Base-by-base conservation (phyloP, 2,888 invertebrate species). In the Spicauda simplicius region DNA sequence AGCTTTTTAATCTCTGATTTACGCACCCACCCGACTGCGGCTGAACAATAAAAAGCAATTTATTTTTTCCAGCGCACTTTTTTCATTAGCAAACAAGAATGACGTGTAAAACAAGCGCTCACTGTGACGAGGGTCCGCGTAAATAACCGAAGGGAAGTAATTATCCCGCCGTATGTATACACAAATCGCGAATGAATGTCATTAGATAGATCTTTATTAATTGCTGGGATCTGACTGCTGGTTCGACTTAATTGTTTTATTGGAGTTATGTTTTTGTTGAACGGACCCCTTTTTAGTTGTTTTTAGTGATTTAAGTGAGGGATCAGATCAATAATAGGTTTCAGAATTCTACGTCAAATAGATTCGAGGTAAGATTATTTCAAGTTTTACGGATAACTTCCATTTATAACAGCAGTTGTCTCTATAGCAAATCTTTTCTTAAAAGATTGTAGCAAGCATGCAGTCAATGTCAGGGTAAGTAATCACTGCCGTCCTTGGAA, bases 31-130 rank as follows among this genome's bases (percentile, higher is more conserved):
- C 78, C 80, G 77, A 79, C 79, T 83, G 87, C 80, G 84, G 83
- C 77, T 76, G 83, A 80, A 89, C 88, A 90, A 89, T 89, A 86
- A 86, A 90, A 90, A 87, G 85, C 89, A 90, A 88, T 91, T 90
- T 86, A 88, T 87, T 87, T 88, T 85, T 86, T 80, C 78, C 81
- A 74, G 82, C 81, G 79, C 83, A 86, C 83, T 89, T 90, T 90
- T 91, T 91, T 91, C 91, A 91, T 91, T 91, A 90, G 87, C 86
- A 86, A 89, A 90, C 87, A 85, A 84, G 89, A 88, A 87, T 90
- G 91, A 91, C 87, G 88, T 89, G 90, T 91, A 88, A 89, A 91
- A 91, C 90, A 89, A 89, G 85, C 87, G 80, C 78, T 83, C 82
- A 74, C 73, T 73, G 81, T 88, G 89, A 90, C 86, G 87, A 89